Evolutionary conservation across 2,888 invertebrate species (phyloP), one percentile per base, ranked within the genome.

Genomic region (Labia minor): DNA sequence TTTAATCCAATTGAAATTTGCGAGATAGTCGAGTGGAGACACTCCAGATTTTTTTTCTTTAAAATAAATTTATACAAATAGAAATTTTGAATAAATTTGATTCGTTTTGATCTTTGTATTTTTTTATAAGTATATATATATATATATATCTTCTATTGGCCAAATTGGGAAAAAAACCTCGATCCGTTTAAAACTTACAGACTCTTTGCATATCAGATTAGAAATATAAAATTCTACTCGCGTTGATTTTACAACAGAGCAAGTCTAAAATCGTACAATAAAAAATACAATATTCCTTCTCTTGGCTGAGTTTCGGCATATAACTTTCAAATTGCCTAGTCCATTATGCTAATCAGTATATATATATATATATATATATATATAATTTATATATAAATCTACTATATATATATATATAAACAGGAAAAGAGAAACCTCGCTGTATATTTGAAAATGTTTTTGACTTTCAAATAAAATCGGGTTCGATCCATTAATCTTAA

Each of bases 311-410:
- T 14, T 49, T 49, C 6, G 49, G 49, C 49, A 49, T 49, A 49
- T 49, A 49, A 49, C 49, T 49, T 49, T 49, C 49, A 49, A 49
- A 49, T 49, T 49, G 49, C 49, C 49, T 49, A 49, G 49, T 49
- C 49, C 49, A 49, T 49, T 49, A 49, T 49, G 49, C 49, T 49
- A 49, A 49, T 49, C 14, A 49, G 49, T 49, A 26, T 26, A 26
- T 49, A 49, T 49, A 49, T 49, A 49, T 49, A 49, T 14, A 14
- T 49, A 49, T 11, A 49, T 49, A 16, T 49, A 14, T 49, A 11
- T 49, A 49, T 49, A 49, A 49, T 49, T 49, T 49, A 49, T 49
- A 49, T 49, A 49, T n/a, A n/a, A n/a, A n/a, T n/a, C n/a, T n/a
- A n/a, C n/a, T n/a, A n/a, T 49, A 10, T 49, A 49, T 49, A 49